Evolutionary conservation across 2,113 vertebrate species (phyloP), one percentile per base, ranked within the genome.

Genomic region (Bubo bubo): DNA sequence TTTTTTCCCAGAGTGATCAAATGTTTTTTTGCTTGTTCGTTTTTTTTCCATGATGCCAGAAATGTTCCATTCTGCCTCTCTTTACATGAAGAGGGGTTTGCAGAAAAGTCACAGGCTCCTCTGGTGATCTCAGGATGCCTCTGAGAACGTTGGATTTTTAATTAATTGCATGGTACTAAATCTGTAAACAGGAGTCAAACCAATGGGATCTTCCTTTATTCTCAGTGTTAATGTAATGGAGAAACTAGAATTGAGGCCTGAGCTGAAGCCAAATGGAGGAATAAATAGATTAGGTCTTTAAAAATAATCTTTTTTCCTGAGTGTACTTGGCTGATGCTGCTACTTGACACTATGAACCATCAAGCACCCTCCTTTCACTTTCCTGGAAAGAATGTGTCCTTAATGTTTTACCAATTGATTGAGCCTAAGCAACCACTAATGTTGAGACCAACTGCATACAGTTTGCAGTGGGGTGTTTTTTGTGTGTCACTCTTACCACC

Each of bases 381-480:
- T 68, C 24, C 43, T 88, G 43, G 37, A 32, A 79, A 37, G 52
- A 7, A 6, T 12, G 3, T 52, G 10, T 66, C 15, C 34, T 27
- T 43, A 35, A 6, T 53, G 10, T 88, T 23, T 83, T 82, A 43
- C 9, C 14, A 64, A 2, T 70, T 8, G 3, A 14, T 75, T 79
- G 27, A 35, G 55, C 8, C 18, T 60, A 50, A 89, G 32, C 70
- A 72, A 10, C 41, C 17, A 32, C 35, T 83, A 26, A 34, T 55
- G 55, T 2, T 6, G 45, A 62, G 49, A 47, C 27, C 53, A 85
- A 3, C 26, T 52, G 32, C 7, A n/a, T 73, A 19, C 11, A 41
- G 12, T 59, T 86, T 19, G 5, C 56, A 20, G 10, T 75, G 35
- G 16, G 0, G 2, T 3, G 1, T 4, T 27, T 3, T 35, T 64